Base-by-base conservation (phyloP, 2,888 invertebrate genomes). In the Tachina lurida region DNA sequence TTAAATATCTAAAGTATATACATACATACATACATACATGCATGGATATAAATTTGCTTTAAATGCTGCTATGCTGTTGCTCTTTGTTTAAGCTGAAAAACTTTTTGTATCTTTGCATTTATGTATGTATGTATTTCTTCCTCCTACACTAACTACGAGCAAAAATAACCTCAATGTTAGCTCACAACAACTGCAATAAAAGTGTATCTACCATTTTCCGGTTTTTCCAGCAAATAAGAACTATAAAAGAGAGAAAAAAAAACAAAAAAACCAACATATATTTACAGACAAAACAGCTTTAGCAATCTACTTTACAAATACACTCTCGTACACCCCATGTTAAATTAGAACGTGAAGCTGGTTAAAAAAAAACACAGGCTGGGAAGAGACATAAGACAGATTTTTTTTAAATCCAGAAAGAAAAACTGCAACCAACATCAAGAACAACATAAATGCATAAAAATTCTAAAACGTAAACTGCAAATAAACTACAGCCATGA, bases 141-240 rank as follows among this genome's bases (percentile, higher is more conserved):
- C 85, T 82, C 85, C 85, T 86, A 86, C 85, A 54, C 82, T 86
- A 82, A 54, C 82, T 82, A 82, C 82, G 82, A 79, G 85, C 85
- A 70, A 82, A 81, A 82, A 78, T 77, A 82, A 79, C 85, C 85
- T 82, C 82, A 82, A 75, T 78, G 63, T 75, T 82, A 60, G 63
- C 67, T 80, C 73, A 67, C 73, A 73, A 78, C 58, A 84, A 84
- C 73, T 67, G 49, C 70, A 82, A 82, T 76, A 83, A 78, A 68
- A 83, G 52, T 86, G 60, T 76, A 78, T 87, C 74, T 68, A 65
- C 58, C 63, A 78, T 84, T 87, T 87, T 84, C 87, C 84, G 84
- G 84, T 84, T 87, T 78, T 87, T 78, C 77, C 70, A 58, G 73
- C 71, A 77, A 78, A 84, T 81, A 65, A 43, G 67, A 73, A 75